Conservation (phyloP, 2,113 vertebrate species). For the Campylomormyrus tamandua region DNA sequence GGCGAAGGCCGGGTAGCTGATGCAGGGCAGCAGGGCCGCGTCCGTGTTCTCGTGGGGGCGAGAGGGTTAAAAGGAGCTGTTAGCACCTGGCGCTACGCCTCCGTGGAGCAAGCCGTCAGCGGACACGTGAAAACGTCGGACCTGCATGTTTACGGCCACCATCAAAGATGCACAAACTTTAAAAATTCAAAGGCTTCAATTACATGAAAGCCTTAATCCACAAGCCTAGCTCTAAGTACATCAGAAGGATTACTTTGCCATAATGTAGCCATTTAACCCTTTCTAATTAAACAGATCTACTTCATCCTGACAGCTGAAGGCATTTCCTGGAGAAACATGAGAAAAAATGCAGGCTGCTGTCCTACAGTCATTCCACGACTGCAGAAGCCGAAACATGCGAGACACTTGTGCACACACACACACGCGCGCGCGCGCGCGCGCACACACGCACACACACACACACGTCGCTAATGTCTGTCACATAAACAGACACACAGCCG, state of each 20-base stretch:
- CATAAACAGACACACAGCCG: not conserved
- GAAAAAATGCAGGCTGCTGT: not conserved
- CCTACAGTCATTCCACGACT: not conserved
- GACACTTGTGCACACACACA: not conserved
- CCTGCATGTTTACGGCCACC: slow-evolving; percentile 24
- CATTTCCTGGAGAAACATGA: not conserved
- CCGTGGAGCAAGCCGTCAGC: not conserved
- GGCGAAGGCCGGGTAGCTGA: slow-evolving; percentile 92
- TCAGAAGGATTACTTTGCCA: slow-evolving; percentile 15
- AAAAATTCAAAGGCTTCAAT: slow-evolving; percentile 15
- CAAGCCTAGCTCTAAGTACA: not conserved
- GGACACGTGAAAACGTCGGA: slow-evolving; percentile 10
- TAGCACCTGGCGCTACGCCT: not conserved
- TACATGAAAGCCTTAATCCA: slow-evolving; percentile 9
- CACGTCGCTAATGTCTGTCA: not conserved
- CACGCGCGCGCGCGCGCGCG: not conserved
- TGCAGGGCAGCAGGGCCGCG: slow-evolving; percentile 84
- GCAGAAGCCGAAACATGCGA: not conserved
- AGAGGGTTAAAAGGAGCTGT: not conserved
- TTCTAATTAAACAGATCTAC: slow-evolving; percentile 22
- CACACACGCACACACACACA: too few species aligned
- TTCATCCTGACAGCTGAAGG: not conserved
- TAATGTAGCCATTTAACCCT: slow-evolving; percentile 17
- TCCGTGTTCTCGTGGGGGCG: slow-evolving; percentile 78
- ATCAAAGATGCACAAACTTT: slow-evolving; percentile 13